Evolutionary conservation across 2,797 vertebrate species (phyloP).

Genomic region (Lithobates sylvaticus): DNA sequence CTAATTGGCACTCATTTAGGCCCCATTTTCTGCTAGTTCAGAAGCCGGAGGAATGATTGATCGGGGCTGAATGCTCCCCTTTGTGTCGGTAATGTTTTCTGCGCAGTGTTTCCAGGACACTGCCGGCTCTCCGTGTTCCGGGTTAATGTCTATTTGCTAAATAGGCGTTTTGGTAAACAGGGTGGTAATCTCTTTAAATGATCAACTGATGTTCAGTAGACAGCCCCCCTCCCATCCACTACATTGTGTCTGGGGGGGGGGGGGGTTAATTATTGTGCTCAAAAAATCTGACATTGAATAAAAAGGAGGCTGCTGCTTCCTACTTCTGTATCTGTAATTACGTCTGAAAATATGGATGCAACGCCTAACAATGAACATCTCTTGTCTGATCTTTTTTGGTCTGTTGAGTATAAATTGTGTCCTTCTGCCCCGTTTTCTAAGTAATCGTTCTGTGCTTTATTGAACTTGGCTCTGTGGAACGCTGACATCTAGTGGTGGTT

Average conservation of each 20-base stretch:
- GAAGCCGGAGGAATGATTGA: constrained; percentile 50
- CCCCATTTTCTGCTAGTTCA: constrained; percentile 45
- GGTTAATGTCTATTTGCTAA: constrained; percentile 23
- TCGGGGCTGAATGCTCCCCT: constrained; percentile 18
- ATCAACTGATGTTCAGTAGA: not conserved
- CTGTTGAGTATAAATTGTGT: no score
- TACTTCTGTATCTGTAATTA: not conserved
- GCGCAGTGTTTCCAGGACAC: not conserved
- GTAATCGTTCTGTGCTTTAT: no score
- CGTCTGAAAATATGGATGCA: not conserved
- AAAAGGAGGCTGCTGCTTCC: not conserved
- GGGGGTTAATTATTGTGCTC: constrained; percentile 29
- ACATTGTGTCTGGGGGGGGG: not conserved
- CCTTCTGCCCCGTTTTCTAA: no score
- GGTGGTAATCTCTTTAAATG: not conserved
- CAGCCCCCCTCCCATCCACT: no score
- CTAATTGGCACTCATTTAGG: constrained; percentile 54
- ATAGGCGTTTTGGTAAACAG: constrained; percentile 22
- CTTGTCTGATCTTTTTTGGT: no score
- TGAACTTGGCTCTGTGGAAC: no score
- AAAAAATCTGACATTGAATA: constrained; percentile 25
- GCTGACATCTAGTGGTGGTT: no score
- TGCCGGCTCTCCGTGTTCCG: not conserved
- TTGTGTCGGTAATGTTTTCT: constrained; percentile 28
- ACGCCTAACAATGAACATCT: no score